Percentiles rank a stretch among this genome's conserved stretches.
phyloP scores from a whole-genome alignment of 2,113 vertebrate species.

The Nycticryphes semicollaris region DNA sequence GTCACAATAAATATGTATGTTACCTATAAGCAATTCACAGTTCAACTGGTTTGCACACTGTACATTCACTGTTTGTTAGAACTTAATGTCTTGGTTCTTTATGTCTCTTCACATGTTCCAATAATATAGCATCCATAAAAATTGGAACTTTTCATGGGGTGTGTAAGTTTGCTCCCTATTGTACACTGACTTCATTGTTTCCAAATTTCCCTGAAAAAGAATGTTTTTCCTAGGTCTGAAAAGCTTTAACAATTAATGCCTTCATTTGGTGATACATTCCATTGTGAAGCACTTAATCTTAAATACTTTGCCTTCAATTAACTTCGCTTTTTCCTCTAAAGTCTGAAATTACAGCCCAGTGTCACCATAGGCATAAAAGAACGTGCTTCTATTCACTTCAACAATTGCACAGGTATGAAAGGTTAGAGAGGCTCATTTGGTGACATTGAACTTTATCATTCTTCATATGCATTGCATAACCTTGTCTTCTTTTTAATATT shows the following conservation, averaged over 20 bases:
- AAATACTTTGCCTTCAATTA: neutral
- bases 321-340: neutral
- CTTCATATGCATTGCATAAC: neutral
- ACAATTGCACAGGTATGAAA: neutral
- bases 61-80: neutral
- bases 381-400: neutral
- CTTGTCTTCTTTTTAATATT: neutral
- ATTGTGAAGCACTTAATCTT: neutral
- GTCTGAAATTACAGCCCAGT: neutral
- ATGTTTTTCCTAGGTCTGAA: neutral
- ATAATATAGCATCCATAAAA: neutral
- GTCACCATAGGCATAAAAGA: neutral
- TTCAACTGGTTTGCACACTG: neutral
- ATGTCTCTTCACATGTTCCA: neutral
- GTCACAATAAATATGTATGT: neutral
- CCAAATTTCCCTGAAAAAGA: neutral
- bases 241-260: neutral
- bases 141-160: neutral
- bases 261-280: neutral
- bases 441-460: neutral
- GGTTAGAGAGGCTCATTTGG: neutral
- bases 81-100: neutral
- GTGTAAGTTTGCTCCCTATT: neutral
- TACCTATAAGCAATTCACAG: neutral
- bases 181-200: neutral